A percentile compares a stretch with the other conserved stretches of the same genome.
Evolutionary conservation across 2,888 invertebrate species (phyloP).

Genomic region (Amphiduros pacificus): DNA sequence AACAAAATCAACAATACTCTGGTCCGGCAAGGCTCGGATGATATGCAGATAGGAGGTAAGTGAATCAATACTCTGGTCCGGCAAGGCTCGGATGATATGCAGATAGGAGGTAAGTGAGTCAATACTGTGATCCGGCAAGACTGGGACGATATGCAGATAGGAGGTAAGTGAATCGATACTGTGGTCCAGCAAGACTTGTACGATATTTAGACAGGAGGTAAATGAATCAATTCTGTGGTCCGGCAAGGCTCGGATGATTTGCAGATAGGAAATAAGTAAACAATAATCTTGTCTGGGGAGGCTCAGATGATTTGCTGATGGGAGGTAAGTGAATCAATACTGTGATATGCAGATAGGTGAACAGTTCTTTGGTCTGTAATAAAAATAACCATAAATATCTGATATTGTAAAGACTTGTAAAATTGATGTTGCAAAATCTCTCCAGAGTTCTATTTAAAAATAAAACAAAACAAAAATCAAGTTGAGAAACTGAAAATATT

Average conservation of each 20-base stretch:
- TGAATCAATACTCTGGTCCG: constrained; percentile 68
- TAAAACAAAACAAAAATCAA: no score
- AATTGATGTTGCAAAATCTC: not conserved
- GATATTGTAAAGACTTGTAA: not conserved
- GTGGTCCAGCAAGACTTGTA: constrained; percentile 70
- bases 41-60: constrained; percentile 65
- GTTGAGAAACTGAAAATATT: no score
- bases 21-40: constrained; percentile 68
- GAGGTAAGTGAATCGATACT: constrained; percentile 66
- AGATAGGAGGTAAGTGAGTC: constrained; percentile 65
- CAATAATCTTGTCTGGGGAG: constrained; percentile 71
- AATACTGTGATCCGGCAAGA: constrained; percentile 73
- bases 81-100: constrained; percentile 65
- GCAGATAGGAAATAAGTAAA: constrained; percentile 63
- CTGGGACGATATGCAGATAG: constrained; percentile 59
- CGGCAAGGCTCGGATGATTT: no score
- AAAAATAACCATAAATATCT: not conserved
- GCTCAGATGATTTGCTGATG: constrained; percentile 62
- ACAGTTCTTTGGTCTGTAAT: constrained; percentile 58
- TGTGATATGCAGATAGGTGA: constrained; percentile 63
- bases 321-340: constrained; percentile 66
- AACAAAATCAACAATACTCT: constrained; percentile 72
- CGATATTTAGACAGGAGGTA: constrained; percentile 64
- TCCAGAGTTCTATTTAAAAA: no score
- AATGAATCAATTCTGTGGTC: no score